Evolutionary conservation across 2,113 vertebrate genomes (phyloP), one percentile per base, ranked within the genome.

Genomic region (Conger conger): DNA sequence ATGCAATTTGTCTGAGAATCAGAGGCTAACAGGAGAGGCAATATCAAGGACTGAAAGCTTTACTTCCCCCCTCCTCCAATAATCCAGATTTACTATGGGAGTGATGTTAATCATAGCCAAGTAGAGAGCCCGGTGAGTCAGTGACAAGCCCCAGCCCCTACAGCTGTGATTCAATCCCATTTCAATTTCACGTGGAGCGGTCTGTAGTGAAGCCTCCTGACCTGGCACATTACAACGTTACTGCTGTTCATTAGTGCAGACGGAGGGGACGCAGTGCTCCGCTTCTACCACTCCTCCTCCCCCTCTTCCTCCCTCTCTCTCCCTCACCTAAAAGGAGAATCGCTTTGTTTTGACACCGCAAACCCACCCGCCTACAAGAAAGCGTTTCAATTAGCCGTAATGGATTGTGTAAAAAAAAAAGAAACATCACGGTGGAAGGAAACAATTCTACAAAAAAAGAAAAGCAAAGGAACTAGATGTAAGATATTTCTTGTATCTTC

Each of bases 221-320:
- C 92, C 88, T 83, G 81, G 89, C 87, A 89, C 88, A 87, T 93
- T 92, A 91, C 89, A 92, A 92, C 92, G 91, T 90, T 91, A 89
- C 82, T 79, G 87, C 87, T 88, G 90, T 93, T 92, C 90, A 91
- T 93, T 92, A 91, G 76, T 38, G 76, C 76, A 38, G 76, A 16
- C 37, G 20, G 16, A 38, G 35, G 36, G 76, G 36, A 38, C 76
- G 30, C 35, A 23, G n/a, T 88, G 90, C 89, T 88, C 90, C 83
- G 87, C 57, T 45, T 1, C 6, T 40, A 17, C 45, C 54, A 18
- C 27, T 45, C 27, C 45, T 6, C 33, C 40, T 18, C 77, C 20
- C 57, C 68, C 84, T 40, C 37, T 33, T 45, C 53, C 42, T 4
- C 18, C 6, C 78, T 53, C 84, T 13, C 45, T 13, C 7, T 73